These are phyloP conservation scores for Parus major DNA, from an alignment of 2,113 vertebrate genomes.

Conservation along the genomic window DNA sequence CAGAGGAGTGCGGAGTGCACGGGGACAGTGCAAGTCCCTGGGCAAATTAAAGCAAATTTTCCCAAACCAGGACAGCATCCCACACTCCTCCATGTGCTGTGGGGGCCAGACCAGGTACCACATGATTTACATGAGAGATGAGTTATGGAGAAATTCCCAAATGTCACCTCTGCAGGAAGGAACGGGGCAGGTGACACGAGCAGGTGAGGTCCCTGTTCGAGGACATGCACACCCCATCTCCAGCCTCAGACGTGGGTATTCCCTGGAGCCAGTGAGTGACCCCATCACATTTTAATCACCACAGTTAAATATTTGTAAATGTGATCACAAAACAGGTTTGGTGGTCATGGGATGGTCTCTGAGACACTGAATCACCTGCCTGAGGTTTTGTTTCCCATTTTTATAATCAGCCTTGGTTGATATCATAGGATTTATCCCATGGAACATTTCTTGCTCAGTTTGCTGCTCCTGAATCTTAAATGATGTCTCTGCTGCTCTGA, in stretches of 20 bases:
- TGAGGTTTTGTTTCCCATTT: background rate
- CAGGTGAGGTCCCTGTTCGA: fast-evolving
- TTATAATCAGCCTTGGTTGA: background rate
- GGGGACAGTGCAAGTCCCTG: background rate
- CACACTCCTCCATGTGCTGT: background rate
- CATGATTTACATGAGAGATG: fast-evolving
- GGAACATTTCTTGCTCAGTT: background rate
- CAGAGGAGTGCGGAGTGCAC: background rate
- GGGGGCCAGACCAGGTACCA: fast-evolving
- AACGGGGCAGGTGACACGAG: background rate
- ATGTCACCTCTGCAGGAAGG: background rate
- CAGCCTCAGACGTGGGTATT: background rate
- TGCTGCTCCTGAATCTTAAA: background rate
- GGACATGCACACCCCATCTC: background rate
- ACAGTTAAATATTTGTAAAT: background rate
- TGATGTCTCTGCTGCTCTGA: background rate
- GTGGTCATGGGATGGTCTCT: background rate
- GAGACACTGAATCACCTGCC: background rate
- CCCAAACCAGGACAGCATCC: background rate
- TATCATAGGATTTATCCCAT: background rate
- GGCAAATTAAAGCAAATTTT: too few relatives aligned
- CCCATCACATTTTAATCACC: background rate
- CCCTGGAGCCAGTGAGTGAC: background rate
- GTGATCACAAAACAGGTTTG: background rate
- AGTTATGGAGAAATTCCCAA: background rate